Evolutionary conservation across 2,113 vertebrate genomes (phyloP).

Genomic region (Axis porcinus): DNA sequence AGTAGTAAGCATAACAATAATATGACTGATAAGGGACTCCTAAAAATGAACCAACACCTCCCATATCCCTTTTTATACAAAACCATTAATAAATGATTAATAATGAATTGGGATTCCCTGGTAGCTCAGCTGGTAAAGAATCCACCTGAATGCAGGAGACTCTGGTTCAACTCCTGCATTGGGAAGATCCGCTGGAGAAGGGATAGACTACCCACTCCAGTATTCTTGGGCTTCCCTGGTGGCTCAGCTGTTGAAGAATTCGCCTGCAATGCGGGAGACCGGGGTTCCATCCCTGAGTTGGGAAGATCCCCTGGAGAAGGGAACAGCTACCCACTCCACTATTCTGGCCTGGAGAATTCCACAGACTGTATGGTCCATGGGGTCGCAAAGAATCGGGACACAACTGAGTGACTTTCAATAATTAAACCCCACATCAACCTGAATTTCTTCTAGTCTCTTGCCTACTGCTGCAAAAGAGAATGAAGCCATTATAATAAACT

Average conservation of each 20-base stretch:
- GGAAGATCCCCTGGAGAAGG: neutral
- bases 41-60: slow-evolving; percentile 17
- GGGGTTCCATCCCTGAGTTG: neutral
- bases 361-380: neutral
- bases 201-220: neutral
- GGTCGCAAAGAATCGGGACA: neutral
- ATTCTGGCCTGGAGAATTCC: neutral
- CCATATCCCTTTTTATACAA: slow-evolving; percentile 14
- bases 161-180: neutral
- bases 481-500: neutral
- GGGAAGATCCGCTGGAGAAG: neutral
- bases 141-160: neutral
- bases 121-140: neutral
- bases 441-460: neutral
- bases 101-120: neutral
- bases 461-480: slow-evolving; percentile 10
- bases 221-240: neutral
- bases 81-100: neutral
- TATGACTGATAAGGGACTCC: neutral
- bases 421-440: neutral
- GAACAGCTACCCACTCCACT: neutral
- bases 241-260: neutral
- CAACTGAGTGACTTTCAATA: neutral
- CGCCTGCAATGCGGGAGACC: neutral
- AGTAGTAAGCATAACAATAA: slow-evolving; percentile 11